Evolutionary conservation across 2,888 invertebrate genomes (phyloP).

Genomic region (Parnassius smintheus): DNA sequence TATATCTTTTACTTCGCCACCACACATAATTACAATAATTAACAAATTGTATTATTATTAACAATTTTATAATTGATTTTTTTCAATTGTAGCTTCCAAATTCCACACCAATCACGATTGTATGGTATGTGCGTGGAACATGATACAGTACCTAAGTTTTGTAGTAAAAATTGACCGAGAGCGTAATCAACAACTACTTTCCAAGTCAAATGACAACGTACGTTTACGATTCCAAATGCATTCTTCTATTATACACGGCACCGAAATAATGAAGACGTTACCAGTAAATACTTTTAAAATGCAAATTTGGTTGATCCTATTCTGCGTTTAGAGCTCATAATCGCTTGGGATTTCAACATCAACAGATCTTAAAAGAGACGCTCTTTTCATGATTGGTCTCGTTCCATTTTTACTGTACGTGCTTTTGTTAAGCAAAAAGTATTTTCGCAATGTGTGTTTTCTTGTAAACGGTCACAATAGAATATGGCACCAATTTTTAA

Average conservation of each 20-base stretch:
- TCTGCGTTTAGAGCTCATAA: conserved; percentile 32
- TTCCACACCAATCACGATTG: conserved; percentile 32
- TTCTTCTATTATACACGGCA: conserved; percentile 51
- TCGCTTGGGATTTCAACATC: conserved; percentile 32
- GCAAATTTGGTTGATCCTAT: conserved; percentile 16
- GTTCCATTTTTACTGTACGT: conserved; percentile 62
- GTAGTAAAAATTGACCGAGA: conserved; percentile 49
- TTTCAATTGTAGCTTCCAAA: background rate
- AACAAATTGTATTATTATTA: no score
- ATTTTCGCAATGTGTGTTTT: conserved; percentile 54
- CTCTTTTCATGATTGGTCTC: conserved; percentile 65
- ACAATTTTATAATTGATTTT: background rate
- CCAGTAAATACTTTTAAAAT: conserved; percentile 13
- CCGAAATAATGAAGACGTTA: conserved; percentile 36
- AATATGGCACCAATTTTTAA: conserved; percentile 1
- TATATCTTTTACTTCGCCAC: no score
- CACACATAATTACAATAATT: no score
- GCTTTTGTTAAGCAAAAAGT: conserved; percentile 44
- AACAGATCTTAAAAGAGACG: conserved; percentile 45
- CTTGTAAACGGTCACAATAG: conserved; percentile 11
- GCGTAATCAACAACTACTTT: conserved; percentile 60
- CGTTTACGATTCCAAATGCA: conserved; percentile 54
- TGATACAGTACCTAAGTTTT: conserved; percentile 54
- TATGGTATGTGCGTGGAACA: conserved; percentile 25
- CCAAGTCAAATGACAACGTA: conserved; percentile 71